These are phyloP conservation scores for Chelonus insularis DNA, from an alignment of 1,140 invertebrate species.

Conservation along the genomic window DNA sequence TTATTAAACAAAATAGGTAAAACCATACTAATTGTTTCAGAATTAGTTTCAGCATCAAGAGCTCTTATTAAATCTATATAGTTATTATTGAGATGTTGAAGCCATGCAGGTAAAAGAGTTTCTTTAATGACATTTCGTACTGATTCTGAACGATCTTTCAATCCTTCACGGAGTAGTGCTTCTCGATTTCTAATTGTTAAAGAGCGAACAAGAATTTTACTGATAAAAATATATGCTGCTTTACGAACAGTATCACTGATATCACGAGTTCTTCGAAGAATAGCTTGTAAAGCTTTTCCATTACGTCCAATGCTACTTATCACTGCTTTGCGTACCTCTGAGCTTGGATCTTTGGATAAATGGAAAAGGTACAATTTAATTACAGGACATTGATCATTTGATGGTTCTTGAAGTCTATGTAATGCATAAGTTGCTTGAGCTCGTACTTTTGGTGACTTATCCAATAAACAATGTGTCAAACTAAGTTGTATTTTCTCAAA, in stretches of 20 bases:
- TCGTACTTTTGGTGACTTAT: slow-evolving; percentile 73
- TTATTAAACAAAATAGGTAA: slow-evolving; percentile 45
- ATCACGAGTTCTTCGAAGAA: slow-evolving; percentile 74
- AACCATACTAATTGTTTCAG: slow-evolving; percentile 41
- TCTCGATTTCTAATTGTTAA: slow-evolving; percentile 72
- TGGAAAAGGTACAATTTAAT: slow-evolving; percentile 80
- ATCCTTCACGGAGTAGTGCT: slow-evolving; percentile 66
- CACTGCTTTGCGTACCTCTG: slow-evolving; percentile 60
- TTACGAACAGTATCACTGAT: slow-evolving; percentile 75
- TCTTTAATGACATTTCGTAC: slow-evolving; percentile 59
- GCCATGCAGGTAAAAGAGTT: slow-evolving; percentile 67
- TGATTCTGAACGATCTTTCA: slow-evolving; percentile 66
- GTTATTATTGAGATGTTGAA: slow-evolving; percentile 65
- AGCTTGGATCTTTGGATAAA: slow-evolving; percentile 73
- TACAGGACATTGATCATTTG: slow-evolving; percentile 74
- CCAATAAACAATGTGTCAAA: slow-evolving; percentile 73
- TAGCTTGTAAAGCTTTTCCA: slow-evolving; percentile 52
- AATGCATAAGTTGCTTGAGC: slow-evolving; percentile 80
- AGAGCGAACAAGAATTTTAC: slow-evolving; percentile 68
- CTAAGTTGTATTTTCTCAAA: slow-evolving; percentile 72
- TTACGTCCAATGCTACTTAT: slow-evolving; percentile 52
- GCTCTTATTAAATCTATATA: slow-evolving; percentile 65
- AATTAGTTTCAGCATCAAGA: slow-evolving; percentile 64
- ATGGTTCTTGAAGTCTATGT: slow-evolving; percentile 77
- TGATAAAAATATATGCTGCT: slow-evolving; percentile 72